Evolutionary conservation across 2,797 vertebrate genomes (phyloP).

Genomic region (Paedocypris micromegethes): DNA sequence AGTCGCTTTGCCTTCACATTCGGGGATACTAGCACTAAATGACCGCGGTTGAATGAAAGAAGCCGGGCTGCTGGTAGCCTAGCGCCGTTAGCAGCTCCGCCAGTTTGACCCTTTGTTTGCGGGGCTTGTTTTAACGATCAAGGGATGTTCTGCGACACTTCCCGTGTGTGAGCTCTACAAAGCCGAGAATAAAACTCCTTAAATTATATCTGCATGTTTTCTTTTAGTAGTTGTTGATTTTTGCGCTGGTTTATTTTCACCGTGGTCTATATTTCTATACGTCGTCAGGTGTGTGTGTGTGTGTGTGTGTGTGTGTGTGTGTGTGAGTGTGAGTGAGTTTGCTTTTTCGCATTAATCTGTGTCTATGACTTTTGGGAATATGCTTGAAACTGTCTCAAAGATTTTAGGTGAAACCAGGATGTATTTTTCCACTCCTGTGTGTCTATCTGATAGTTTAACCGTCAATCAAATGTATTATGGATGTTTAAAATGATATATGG

Average conservation of each 20-base stretch:
- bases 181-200: too few relatives aligned
- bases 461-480: too few relatives aligned
- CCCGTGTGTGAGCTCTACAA: neutral
- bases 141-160: conserved; percentile 10
- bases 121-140: conserved; percentile 56
- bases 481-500: too few relatives aligned
- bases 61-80: conserved; percentile 34
- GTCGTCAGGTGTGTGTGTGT: neutral
- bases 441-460: too few relatives aligned
- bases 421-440: too few relatives aligned
- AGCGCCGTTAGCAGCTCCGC: conserved; percentile 46
- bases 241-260: too few relatives aligned
- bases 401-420: too few relatives aligned
- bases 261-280: conserved; percentile 9
- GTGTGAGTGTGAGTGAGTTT: neutral
- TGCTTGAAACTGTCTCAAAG: too few relatives aligned
- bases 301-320: neutral
- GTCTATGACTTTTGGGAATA: too few relatives aligned
- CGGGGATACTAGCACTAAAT: too few relatives aligned
- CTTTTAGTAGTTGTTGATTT: neutral
- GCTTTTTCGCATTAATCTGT: too few relatives aligned
- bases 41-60: conserved; percentile 26
- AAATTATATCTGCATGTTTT: neutral
- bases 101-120: conserved; percentile 70
- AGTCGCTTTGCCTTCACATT: too few relatives aligned